phyloP scores from a whole-genome alignment of 1,140 invertebrate genomes.

The Saxidomus purpurata region DNA sequence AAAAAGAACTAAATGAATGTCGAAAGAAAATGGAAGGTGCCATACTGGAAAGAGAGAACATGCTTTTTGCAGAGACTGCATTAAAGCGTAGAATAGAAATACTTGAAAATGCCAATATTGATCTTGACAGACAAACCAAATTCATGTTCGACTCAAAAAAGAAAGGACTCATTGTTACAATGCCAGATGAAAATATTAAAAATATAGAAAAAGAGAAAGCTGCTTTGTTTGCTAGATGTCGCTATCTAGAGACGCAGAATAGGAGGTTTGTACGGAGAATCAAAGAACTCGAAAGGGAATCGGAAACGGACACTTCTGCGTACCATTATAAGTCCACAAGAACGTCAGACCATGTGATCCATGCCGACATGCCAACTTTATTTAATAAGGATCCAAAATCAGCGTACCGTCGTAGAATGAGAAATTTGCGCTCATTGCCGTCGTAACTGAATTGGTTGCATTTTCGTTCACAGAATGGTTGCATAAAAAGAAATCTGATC shows the following conservation, averaged over 20 bases:
- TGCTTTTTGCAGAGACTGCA: neutral
- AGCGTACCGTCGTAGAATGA: constrained; percentile 2
- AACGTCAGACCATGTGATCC: constrained; percentile 3
- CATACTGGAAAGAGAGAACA: constrained; percentile 2
- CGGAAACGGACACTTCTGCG: neutral
- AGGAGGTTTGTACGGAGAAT: neutral
- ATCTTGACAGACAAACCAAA: constrained; percentile 48
- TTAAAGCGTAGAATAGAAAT: constrained; percentile 53
- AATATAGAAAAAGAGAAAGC: constrained; percentile 47
- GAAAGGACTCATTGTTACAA: constrained; percentile 44
- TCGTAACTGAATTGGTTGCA: too few relatives aligned
- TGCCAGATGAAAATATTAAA: constrained; percentile 48
- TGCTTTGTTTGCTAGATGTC: constrained; percentile 29
- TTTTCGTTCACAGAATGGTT: too few relatives aligned
- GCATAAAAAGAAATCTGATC: too few relatives aligned
- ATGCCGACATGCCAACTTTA: constrained; percentile 43
- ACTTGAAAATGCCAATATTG: constrained; percentile 53
- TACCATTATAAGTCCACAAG: neutral
- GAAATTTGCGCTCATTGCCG: neutral
- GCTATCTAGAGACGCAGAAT: constrained; percentile 40
- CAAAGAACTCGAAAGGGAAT: constrained; percentile 37
- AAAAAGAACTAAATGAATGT: constrained; percentile 36
- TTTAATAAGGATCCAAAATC: neutral
- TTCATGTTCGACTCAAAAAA: constrained; percentile 31
- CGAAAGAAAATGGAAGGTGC: constrained; percentile 37